A percentile compares a stretch with the other conserved stretches of the same genome.
Conservation (phyloP, 2,888 invertebrate species). For the Xanthorhoe spadicearia region DNA sequence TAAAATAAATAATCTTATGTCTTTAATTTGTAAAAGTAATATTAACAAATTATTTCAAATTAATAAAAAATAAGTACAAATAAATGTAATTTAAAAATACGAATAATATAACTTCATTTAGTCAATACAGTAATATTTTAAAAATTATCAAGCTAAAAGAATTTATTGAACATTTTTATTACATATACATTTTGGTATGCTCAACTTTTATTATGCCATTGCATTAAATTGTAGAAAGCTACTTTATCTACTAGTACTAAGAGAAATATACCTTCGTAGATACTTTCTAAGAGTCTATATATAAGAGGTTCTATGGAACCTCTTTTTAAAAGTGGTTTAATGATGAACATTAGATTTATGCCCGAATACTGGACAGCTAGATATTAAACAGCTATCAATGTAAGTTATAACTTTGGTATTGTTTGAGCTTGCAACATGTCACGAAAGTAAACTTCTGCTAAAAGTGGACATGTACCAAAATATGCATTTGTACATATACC, state of each 20-base stretch:
- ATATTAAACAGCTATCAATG: too few relatives aligned
- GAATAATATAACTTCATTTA: conserved; percentile 9
- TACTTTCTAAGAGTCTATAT: neutral
- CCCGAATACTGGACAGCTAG: too few relatives aligned
- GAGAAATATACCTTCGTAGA: neutral
- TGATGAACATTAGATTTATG: too few relatives aligned
- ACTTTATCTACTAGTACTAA: conserved; percentile 3
- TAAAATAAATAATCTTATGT: conserved; percentile 22
- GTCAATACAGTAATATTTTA: conserved; percentile 7
- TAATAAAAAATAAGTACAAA: conserved; percentile 35
- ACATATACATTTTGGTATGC: conserved; percentile 5
- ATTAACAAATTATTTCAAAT: conserved; percentile 17
- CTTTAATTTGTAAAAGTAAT: too few relatives aligned
- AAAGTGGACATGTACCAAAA: too few relatives aligned
- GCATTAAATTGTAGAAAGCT: neutral
- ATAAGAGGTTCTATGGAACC: too few relatives aligned
- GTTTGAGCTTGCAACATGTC: too few relatives aligned
- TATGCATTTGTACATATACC: too few relatives aligned
- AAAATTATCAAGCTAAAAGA: conserved; percentile 1
- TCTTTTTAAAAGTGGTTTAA: too few relatives aligned
- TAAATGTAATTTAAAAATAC: conserved; percentile 21
- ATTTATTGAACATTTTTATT: conserved; percentile 1
- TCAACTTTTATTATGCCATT: neutral
- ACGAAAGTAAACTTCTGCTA: too few relatives aligned
- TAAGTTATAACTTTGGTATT: too few relatives aligned